Evolutionary conservation across 2,113 vertebrate species (phyloP), one percentile per base, ranked within the genome.

Genomic region (Clinocottus analis): DNA sequence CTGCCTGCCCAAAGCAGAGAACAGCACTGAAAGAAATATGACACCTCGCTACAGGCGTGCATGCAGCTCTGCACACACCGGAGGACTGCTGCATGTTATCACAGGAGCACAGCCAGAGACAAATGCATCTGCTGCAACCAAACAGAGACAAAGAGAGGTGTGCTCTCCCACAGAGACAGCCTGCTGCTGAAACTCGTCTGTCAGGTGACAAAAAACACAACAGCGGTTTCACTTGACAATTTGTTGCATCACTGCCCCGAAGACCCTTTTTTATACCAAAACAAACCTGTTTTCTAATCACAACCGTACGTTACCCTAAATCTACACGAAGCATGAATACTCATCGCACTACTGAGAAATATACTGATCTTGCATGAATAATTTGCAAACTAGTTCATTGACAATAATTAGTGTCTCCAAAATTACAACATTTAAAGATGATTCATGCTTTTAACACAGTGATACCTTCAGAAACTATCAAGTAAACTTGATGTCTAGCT

Each of bases 11-110:
- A 65, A 59, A 59, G 47, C 80, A 82, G 43, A 67, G 56, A 29
- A 58, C 35, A 61, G 65, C 51, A 9, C 68, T 39, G 49, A 39
- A 43, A 66, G 90, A 88, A 84, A 92, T 37, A 68, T 64, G 85
- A 92, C 70, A 86, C 75, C 43, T 29, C 10, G 0, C 73, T 41
- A 33, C 58, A 77, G 55, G 72, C 39, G 58, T 17, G 47, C 67
- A 68, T 21, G 33, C 43, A 29, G 72, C 37, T 8, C 49, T 59
- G 58, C 56, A 67, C 64, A 72, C 63, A 73, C 35, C 10, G 68
- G 19, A 60, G 39, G 19, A 35, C 62, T n/a, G 10, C 73, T 45
- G 60, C 65, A 33, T 25, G 12, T 19, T 23, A 66, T 60, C 39
- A 75, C 23, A 31, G 11, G 12, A 45, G 21, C 10, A n/a, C n/a